A percentile compares a stretch with the other conserved stretches of the same genome.
Evolutionary conservation across 1,140 invertebrate genomes (phyloP).

Genomic region (Bombus pyrosoma): DNA sequence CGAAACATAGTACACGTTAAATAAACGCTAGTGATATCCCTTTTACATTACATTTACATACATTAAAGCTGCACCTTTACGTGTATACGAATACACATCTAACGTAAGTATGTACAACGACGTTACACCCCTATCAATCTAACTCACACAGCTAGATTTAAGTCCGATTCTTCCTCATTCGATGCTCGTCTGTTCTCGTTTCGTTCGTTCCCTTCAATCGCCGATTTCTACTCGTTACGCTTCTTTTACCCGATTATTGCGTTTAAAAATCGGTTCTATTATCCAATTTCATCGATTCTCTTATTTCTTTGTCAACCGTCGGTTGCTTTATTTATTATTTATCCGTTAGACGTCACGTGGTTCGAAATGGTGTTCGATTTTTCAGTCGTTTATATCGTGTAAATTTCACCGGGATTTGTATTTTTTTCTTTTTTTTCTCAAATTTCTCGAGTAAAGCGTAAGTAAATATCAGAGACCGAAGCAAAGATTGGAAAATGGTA

Average conservation of each 20-base stretch:
- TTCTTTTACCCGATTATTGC: not conserved
- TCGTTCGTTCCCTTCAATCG: not conserved
- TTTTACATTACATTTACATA: conserved; percentile 67
- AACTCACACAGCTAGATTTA: not conserved
- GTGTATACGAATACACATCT: conserved; percentile 62
- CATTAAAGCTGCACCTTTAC: conserved; percentile 63
- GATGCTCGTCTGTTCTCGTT: not conserved
- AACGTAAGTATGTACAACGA: conserved; percentile 67
- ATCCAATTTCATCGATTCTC: not conserved
- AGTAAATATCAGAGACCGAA: not conserved
- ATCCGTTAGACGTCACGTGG: accelerated
- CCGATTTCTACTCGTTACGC: not conserved
- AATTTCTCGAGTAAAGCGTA: not conserved
- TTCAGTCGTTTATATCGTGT: no score
- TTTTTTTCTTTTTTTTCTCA: not conserved
- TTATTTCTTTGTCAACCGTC: no score
- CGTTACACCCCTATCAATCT: conserved; percentile 11
- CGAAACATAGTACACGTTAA: conserved; percentile 51
- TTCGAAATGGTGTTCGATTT: not conserved
- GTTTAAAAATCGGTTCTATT: not conserved
- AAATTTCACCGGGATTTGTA: not conserved
- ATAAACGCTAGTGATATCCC: conserved; percentile 60
- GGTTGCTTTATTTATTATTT: not conserved
- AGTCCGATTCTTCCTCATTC: conserved; percentile 12
- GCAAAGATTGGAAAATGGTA: not conserved